Percentiles rank a stretch among this genome's conserved stretches.
Conservation (phyloP, 2,797 vertebrate genomes). For the Eulemur coronatus region DNA sequence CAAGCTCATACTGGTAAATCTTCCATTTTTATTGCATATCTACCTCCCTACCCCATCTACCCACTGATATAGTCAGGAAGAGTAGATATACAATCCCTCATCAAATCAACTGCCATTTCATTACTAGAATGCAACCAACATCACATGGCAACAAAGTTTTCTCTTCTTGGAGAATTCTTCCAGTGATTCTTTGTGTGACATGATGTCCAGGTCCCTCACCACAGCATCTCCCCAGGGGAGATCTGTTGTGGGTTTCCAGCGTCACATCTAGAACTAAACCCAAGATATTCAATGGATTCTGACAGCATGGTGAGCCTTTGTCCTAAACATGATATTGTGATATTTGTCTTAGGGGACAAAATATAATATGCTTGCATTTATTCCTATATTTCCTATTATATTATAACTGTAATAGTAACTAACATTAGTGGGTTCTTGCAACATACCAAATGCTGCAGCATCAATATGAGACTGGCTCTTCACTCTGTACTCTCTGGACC, state of each 20-base stretch:
- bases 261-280: not conserved
- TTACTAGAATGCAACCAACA: not conserved
- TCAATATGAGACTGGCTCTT: not conserved
- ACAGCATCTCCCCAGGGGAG: not conserved
- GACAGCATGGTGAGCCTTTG: not conserved
- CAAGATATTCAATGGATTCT: not conserved
- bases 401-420: not conserved
- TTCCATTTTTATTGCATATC: not conserved
- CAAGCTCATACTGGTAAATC: not conserved
- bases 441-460: not conserved
- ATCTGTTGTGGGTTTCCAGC: not conserved
- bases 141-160: not conserved
- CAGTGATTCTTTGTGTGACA: not conserved
- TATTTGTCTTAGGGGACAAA: not conserved
- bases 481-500: not conserved
- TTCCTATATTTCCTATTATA: not conserved
- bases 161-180: not conserved
- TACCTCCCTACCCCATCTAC: not conserved
- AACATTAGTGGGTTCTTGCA: not conserved
- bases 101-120: not conserved
- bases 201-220: not conserved
- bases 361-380: not conserved
- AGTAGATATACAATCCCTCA: not conserved
- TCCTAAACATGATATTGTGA: not conserved
- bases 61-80: not conserved